Base-by-base conservation (phyloP, 2,113 vertebrate genomes). In the Blennius ocellaris region DNA sequence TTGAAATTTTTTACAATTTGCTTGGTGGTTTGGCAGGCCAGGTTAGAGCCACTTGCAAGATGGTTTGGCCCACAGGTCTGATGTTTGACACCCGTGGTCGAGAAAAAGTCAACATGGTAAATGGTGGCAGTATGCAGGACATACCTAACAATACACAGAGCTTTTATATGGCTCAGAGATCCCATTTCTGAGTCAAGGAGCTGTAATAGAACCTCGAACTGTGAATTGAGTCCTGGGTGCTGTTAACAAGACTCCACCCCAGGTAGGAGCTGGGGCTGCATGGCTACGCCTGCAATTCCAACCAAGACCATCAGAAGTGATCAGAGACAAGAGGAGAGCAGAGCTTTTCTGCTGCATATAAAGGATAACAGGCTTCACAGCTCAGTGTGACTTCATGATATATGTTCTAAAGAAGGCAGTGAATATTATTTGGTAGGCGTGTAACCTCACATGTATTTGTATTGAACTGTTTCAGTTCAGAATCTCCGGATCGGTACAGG, bases 121-220 rank as follows among this genome's bases (percentile, higher is more conserved):
- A 82, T 44, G 37, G 73, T 53, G 62, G 54, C 1, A 0, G 64
- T 2, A 8, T 53, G 54, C 45, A 71, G 45, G 47, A 62, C 62
- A 81, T 62, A 57, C 48, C 68, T 53, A 72, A 84, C 45, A 52
- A 83, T 67, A 61, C 69, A 62, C 78, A 17, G 14, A 14, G 40
- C 65, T 78, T 64, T 64, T 79, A 16, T 69, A 66, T 37, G 66
- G 47, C 73, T 71, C 6, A 1, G 16, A 71, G 65, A 65, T 39
- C 15, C 43, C 21, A 76, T 84, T 78, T 68, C 66, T 63, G 62
- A 83, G 78, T 89, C 63, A 77, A 79, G 73, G 40, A 82, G 81
- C 41, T 66, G n/a, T 65, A 63, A 76, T 52, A 82, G 48, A 59
- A 48, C 37, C 45, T 65, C 36, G 44, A 50, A 82, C 80, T 58